Evolutionary conservation across 2,888 invertebrate genomes (phyloP).

Genomic region (Noctua janthe): DNA sequence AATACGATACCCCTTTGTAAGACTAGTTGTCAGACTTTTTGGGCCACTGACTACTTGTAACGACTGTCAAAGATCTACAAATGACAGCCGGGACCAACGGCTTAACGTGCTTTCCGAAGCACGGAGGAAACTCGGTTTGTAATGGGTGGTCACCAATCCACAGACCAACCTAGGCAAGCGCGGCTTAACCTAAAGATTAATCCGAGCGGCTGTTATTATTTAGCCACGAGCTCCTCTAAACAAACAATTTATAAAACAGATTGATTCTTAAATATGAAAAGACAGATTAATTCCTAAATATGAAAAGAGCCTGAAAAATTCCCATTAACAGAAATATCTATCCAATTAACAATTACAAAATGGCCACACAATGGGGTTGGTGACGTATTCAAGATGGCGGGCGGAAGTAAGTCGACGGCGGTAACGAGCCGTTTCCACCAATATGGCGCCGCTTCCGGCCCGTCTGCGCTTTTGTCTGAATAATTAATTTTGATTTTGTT

Average conservation of each 20-base stretch:
- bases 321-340: conserved; percentile 39
- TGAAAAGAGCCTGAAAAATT: background rate
- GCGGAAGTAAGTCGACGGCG: conserved; percentile 76
- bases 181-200: too few species aligned
- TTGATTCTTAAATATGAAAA: background rate
- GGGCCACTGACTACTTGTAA: too few species aligned
- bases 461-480: conserved; percentile 58
- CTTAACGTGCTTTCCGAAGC: too few species aligned
- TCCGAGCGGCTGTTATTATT: too few species aligned
- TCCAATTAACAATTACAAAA: conserved; percentile 69
- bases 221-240: too few species aligned
- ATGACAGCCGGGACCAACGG: too few species aligned
- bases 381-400: conserved; percentile 74
- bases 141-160: too few species aligned
- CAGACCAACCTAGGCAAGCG: too few species aligned
- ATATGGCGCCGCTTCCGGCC: conserved; percentile 70
- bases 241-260: background rate
- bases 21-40: too few species aligned
- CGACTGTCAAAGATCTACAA: too few species aligned
- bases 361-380: conserved; percentile 58
- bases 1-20: too few species aligned
- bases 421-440: conserved; percentile 78
- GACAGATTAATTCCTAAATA: background rate
- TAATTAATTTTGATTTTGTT: conserved; percentile 49
- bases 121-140: too few species aligned